Base-by-base conservation (phyloP, 2,797 vertebrate species). In the Furcifer pardalis region DNA sequence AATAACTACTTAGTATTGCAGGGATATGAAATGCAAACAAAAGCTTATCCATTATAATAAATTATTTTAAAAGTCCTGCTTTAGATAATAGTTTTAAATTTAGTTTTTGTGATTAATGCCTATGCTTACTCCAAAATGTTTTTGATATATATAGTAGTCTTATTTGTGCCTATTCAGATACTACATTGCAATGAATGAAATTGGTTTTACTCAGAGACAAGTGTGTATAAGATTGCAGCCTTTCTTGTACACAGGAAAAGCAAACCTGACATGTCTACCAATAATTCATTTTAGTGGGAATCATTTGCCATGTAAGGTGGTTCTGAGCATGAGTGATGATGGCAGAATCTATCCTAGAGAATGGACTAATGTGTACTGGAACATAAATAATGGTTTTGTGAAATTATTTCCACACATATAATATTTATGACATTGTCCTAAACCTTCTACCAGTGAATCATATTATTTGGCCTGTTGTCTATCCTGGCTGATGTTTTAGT, bases 361-460 rank as follows among this genome's bases (percentile, higher is more conserved):
- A 44, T 79, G 40, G 77, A 79, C 62, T 79, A 85, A 72, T 77
- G 72, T 71, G 27, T 52, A 40, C 42, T 86, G 79, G 52, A 65
- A 40, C 52, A 72, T 86, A 82, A 82, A 82, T 77, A 82, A 86
- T 77, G 65, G 74, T 81, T 77, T n/a, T 63, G 56, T 71, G 56
- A 52, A 65, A 82, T 71, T 77, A 71, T 77, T 82, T 65, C 79
- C 66, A 76, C 49, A 81, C 40, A 72, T 65, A 76, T 65, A 82
- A 86, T 85, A 85, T 86, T 86, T 86, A 86, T 86, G 84, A 52
- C 79, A 77, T 59, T 71, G 44, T 35, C 73, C 44, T n/a, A n/a
- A 86, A 86, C 72, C 73, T 82, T 69, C 77, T 13, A 72, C 32
- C 44, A 71, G 25, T 81, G 74, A 77, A 82, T 71, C 73, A 77